Evolutionary conservation across 2,113 vertebrate genomes (phyloP), one percentile per base, ranked within the genome.

Genomic region (Patagioenas fasciata): DNA sequence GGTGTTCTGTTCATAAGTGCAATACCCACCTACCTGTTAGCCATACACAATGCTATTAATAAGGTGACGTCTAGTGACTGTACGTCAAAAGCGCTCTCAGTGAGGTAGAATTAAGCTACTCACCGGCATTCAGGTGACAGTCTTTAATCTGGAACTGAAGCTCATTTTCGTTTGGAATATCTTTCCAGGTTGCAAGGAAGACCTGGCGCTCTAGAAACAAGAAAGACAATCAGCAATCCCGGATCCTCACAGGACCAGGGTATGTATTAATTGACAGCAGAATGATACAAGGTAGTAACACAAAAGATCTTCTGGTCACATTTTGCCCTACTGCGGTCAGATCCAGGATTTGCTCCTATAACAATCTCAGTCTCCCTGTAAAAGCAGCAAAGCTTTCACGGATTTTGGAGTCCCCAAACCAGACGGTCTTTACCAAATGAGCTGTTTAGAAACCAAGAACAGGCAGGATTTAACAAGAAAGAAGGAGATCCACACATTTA

Each of bases 121-220:
- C 95, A 99, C 99, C 99, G 80, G 99, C 99, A 93, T 99, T 99
- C 96, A 99, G 97, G 96, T 99, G 99, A 75, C 99, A 99, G 10
- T 99, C 99, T 96, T 99, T 99, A 96, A 99, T 99, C 98, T 99
- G 99, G 97, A 99, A 99, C 96, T 99, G 99, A 21, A 99, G 98
- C 96, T 99, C 99, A 0, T 99, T 99, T 97, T 99, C 99, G 26
- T 99, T 99, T 42, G 99, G 99, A 91, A 99, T 99, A 96, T 99
- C 99, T 62, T 99, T 99, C 99, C 99, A 99, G 13, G 99, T 99
- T 51, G 99, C 99, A 67, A 99, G 98, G 97, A 99, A 99, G 89
- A 99, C 99, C 96, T 99, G 99, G 83, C 99, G 99, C 92, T 99
- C 99, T 99, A 71, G 61, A 74, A 62, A 73, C 2, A 12, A 83